These are phyloP conservation scores for Gymnothorax javanicus DNA, from an alignment of 2,797 vertebrate genomes.

Conservation along the genomic window DNA sequence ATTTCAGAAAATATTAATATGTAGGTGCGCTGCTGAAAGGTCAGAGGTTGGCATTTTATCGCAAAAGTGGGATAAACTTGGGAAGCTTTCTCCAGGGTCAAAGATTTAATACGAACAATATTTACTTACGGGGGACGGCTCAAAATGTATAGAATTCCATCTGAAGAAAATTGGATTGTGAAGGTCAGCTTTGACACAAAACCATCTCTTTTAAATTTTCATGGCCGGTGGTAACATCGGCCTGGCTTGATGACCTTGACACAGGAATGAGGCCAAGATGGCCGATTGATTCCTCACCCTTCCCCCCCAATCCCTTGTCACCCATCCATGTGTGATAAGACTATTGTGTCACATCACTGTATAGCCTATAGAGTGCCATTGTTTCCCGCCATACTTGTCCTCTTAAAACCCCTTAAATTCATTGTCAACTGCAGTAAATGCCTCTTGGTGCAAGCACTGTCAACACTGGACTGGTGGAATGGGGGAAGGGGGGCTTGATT, in stretches of 20 bases:
- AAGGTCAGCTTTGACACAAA: conserved; percentile 8
- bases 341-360: not conserved
- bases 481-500: not conserved
- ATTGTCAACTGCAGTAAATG: not conserved
- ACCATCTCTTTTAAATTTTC: not conserved
- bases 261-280: not conserved
- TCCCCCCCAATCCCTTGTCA: not conserved
- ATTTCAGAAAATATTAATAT: not conserved
- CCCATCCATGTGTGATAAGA: not conserved
- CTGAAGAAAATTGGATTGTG: not conserved
- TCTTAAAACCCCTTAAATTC: not conserved
- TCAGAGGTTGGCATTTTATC: not conserved
- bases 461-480: not conserved
- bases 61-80: not conserved
- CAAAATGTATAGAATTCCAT: not conserved
- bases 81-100: not conserved
- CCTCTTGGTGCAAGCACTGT: not conserved
- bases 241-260: not conserved
- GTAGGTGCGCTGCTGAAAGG: not conserved
- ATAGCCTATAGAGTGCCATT: not conserved
- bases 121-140: not conserved
- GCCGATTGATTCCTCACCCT: not conserved
- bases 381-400: not conserved
- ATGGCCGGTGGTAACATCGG: not conserved
- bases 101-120: not conserved